Base-by-base conservation (phyloP, 1,140 invertebrate genomes). In the Pseudomyrmex pallidus region DNA sequence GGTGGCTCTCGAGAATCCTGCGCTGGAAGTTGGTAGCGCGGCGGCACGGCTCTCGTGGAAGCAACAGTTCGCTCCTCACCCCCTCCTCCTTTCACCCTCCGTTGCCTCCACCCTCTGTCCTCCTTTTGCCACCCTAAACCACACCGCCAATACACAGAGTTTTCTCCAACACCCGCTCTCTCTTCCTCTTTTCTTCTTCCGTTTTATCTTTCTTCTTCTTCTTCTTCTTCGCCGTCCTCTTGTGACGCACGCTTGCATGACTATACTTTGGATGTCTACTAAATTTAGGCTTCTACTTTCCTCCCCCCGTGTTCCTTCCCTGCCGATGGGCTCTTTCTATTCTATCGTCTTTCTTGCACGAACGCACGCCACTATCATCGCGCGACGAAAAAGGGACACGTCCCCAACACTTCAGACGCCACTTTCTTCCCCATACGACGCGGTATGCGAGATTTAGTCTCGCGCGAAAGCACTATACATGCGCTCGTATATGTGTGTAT, bases 51-150 rank as follows among this genome's bases (percentile, higher is more conserved):
- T 91, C 91, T 92, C 89, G 89, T 87, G 86, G 92, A 93, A 93
- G 92, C 92, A 93, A 93, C 92, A 92, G 92, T 93, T 93, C 92
- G 92, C 90, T 93, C 88, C 86, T 78, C 87, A 44, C 88, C 87
- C 86, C 84, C 87, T 54, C 83, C 83, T 67, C 68, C 76, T 48
- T 56, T 74, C 83, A 44, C 85, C 83, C 63, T 63, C 82, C 74
- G 59, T 85, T 76, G 74, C 85, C 85, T 87, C 83, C 82, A 85
- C 70, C 84, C 74, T 84, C 86, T 73, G 82, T 83, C 84, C 83
- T 90, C 88, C 84, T 90, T 90, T 89, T 84, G 84, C 90, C 84
- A 87, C 77, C 87, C 88, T 85, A 87, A 87, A 88, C 89, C 86
- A 84, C 88, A 84, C 85, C 85, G 85, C 76, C 84, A 88, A 86